phyloP scores from a whole-genome alignment of 2,888 invertebrate genomes.

The Tachina fera region DNA sequence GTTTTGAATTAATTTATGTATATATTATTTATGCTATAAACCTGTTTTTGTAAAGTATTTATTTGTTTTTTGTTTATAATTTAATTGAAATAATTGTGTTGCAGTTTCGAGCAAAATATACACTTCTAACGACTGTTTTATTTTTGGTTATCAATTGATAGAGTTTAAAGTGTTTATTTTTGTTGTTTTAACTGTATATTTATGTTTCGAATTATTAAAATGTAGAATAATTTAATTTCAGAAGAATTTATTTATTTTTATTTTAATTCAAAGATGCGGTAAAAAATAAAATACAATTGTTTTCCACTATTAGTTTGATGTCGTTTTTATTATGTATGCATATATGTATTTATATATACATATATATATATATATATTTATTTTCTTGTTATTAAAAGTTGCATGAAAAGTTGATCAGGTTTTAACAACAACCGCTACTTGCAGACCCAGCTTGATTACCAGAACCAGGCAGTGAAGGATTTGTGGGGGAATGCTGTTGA shows the following conservation, averaged over 20 bases:
- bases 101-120: slow-evolving; percentile 43
- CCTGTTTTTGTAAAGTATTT: slow-evolving; percentile 49
- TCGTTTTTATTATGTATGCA: slow-evolving; percentile 45
- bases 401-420: slow-evolving; percentile 52
- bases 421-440: slow-evolving; percentile 96
- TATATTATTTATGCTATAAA: slow-evolving; percentile 32
- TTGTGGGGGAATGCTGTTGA: slow-evolving; percentile 97
- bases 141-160: slow-evolving; percentile 53
- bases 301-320: slow-evolving; percentile 59
- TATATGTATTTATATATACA: slow-evolving; percentile 4
- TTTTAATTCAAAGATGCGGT: slow-evolving; percentile 50
- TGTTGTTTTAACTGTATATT: slow-evolving; percentile 27
- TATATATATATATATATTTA: not conserved
- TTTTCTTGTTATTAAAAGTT: slow-evolving; percentile 27
- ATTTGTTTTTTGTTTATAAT: slow-evolving; percentile 37
- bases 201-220: slow-evolving; percentile 60
- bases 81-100: slow-evolving; percentile 63
- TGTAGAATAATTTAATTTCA: slow-evolving; percentile 56
- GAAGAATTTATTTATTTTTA: slow-evolving; percentile 47
- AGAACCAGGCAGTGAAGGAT: slow-evolving; percentile 90
- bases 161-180: slow-evolving; percentile 32
- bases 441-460: slow-evolving; percentile 89
- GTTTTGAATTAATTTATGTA: slow-evolving; percentile 42
- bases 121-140: slow-evolving; percentile 40
- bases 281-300: slow-evolving; percentile 66